A percentile compares a stretch with the other conserved stretches of the same genome.
Evolutionary conservation across 2,113 vertebrate species (phyloP).

Genomic region (Dendropsophus ebraccatus): DNA sequence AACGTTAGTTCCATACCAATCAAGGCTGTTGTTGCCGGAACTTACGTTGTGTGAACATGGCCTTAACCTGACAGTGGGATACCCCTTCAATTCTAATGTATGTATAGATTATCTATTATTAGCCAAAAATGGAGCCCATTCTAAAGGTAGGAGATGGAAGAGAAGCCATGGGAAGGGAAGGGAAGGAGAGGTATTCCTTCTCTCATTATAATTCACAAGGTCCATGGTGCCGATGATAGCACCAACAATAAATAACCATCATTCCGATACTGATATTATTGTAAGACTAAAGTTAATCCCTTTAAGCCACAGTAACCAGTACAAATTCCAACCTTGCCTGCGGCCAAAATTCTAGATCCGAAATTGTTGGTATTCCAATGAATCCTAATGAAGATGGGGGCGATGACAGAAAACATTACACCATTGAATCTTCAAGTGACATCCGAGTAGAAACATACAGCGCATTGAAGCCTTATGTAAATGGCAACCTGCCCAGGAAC

Average conservation of each 20-base stretch:
- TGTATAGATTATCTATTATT: no score
- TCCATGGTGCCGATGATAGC: background rate
- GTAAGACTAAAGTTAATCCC: background rate
- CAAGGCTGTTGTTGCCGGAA: no score
- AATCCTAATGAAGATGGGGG: constrained; percentile 32
- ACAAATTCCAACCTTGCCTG: background rate
- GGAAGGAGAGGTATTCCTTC: no score
- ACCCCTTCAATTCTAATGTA: no score
- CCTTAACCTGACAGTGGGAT: no score
- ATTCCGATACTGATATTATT: background rate
- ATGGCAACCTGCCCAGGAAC: constrained; percentile 54
- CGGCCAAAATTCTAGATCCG: constrained; percentile 9
- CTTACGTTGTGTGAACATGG: no score
- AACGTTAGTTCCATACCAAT: no score
- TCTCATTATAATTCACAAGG: background rate
- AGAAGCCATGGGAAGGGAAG: no score
- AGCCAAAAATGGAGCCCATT: no score
- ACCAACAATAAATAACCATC: background rate
- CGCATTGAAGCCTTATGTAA: constrained; percentile 41
- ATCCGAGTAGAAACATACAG: constrained; percentile 48
- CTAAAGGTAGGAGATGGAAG: no score
- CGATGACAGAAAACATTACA: constrained; percentile 55
- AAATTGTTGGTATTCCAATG: background rate
- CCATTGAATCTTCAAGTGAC: constrained; percentile 52
- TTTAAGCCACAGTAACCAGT: background rate